phyloP scores from a whole-genome alignment of 2,797 vertebrate species.

The Chaetodon trifasciatus region DNA sequence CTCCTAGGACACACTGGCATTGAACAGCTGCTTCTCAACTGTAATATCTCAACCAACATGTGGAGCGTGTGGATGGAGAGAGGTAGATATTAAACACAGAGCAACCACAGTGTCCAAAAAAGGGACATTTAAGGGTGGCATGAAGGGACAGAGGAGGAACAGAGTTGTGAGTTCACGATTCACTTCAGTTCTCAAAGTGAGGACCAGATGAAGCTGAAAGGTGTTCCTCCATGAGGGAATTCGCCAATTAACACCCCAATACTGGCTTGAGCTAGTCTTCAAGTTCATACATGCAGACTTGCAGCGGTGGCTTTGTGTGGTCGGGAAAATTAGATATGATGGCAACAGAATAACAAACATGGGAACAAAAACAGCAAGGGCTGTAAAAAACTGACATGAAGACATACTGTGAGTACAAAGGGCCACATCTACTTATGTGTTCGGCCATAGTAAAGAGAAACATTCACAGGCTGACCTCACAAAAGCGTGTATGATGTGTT shows the following conservation, averaged over 20 bases:
- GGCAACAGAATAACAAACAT: slow-evolving; percentile 17
- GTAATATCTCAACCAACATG: slow-evolving; percentile 59
- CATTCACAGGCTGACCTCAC: background rate
- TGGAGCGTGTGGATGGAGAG: slow-evolving; percentile 15
- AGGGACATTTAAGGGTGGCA: background rate
- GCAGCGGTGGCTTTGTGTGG: slow-evolving; percentile 18
- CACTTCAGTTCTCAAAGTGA: slow-evolving; percentile 1
- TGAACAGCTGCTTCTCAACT: slow-evolving; percentile 70
- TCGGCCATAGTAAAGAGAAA: background rate
- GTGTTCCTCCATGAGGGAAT: slow-evolving; percentile 57
- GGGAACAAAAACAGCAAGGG: slow-evolving; percentile 7
- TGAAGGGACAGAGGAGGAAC: slow-evolving; percentile 1
- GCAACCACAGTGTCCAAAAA: slow-evolving; percentile 9
- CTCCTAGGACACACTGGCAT: slow-evolving; percentile 61
- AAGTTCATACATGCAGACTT: slow-evolving; percentile 56
- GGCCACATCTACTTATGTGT: background rate
- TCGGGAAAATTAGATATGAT: background rate
- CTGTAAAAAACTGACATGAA: background rate
- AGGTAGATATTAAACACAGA: slow-evolving; percentile 3
- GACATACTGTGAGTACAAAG: background rate
- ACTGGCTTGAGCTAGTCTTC: slow-evolving; percentile 29
- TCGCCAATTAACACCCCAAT: slow-evolving; percentile 73
- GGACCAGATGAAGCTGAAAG: slow-evolving; percentile 38
- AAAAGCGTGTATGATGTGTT: background rate
- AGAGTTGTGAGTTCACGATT: background rate